These are phyloP conservation scores for Calycopis cecrops DNA, from an alignment of 1,140 invertebrate species.

Conservation along the genomic window DNA sequence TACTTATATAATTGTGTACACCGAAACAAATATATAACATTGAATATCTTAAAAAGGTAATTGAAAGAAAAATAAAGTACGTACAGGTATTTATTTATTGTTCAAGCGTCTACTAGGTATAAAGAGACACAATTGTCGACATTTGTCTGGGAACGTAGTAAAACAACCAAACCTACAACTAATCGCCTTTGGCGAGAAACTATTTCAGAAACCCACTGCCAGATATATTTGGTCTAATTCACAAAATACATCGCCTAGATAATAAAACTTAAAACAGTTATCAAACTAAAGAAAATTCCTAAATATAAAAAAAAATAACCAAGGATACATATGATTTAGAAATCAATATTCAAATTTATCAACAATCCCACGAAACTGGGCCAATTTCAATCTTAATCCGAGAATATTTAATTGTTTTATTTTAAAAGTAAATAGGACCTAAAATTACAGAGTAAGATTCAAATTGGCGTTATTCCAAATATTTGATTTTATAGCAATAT, in stretches of 20 bases:
- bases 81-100: conserved; percentile 71
- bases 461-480: conserved; percentile 4
- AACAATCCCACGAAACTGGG: conserved; percentile 4
- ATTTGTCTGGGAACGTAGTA: conserved; percentile 54
- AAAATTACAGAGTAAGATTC: conserved; percentile 7
- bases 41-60: not conserved
- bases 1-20: too few species aligned
- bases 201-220: conserved; percentile 56
- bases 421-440: conserved; percentile 6
- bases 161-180: conserved; percentile 46
- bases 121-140: conserved; percentile 61
- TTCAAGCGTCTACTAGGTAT: conserved; percentile 68
- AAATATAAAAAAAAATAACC: conserved; percentile 19
- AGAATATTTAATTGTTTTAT: conserved; percentile 6
- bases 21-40: too few species aligned
- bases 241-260: conserved; percentile 29
- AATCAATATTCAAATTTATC: not conserved
- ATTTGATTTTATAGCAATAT: conserved; percentile 13
- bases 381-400: conserved; percentile 11
- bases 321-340: conserved; percentile 22
- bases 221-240: conserved; percentile 60
- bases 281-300: conserved; percentile 10
- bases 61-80: conserved; percentile 47
- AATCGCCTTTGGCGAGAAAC: conserved; percentile 44
- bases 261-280: conserved; percentile 15